Conservation (phyloP, 2,113 vertebrate species). For the Aphyosemion australe region DNA sequence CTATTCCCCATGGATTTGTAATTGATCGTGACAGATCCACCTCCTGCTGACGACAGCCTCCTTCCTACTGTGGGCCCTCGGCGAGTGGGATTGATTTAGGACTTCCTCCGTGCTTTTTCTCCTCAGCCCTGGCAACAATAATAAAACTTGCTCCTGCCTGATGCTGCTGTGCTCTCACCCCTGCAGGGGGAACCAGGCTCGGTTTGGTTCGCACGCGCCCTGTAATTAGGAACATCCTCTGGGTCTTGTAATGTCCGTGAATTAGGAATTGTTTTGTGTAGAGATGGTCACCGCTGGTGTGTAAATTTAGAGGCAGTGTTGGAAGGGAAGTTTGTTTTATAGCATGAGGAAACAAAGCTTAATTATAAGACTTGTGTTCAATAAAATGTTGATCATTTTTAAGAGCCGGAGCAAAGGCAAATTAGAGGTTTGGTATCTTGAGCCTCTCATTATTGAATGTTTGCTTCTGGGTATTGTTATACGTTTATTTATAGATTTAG, state of each 20-base stretch:
- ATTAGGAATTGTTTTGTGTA: conserved; percentile 45
- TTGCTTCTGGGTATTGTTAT: conserved; percentile 21
- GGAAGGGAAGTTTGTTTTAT: conserved; percentile 36
- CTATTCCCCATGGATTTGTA: conserved; percentile 61
- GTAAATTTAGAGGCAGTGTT: conserved; percentile 27
- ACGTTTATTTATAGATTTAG: conserved; percentile 8
- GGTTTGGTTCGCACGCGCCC: conserved; percentile 59
- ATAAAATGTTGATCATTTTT: conserved; percentile 40
- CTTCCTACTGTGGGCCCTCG: conserved; percentile 60
- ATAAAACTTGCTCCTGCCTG: conserved; percentile 61
- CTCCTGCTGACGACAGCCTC: conserved; percentile 71
- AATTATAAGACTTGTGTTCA: conserved; percentile 50
- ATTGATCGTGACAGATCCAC: conserved; percentile 75
- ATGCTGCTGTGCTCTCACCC: conserved; percentile 52
- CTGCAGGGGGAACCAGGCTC: conserved; percentile 56
- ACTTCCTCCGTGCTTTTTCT: conserved; percentile 65
- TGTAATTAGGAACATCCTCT: conserved; percentile 72
- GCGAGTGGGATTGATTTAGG: conserved; percentile 74
- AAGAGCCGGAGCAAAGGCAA: conserved; percentile 41
- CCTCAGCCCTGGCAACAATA: conserved; percentile 61
- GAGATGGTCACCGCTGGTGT: conserved; percentile 29
- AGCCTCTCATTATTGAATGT: conserved; percentile 28
- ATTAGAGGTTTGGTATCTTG: conserved; percentile 50
- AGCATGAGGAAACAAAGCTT: conserved; percentile 27
- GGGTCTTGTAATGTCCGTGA: conserved; percentile 60